Base-by-base conservation (phyloP, 2,797 vertebrate species). In the Falco biarmicus region DNA sequence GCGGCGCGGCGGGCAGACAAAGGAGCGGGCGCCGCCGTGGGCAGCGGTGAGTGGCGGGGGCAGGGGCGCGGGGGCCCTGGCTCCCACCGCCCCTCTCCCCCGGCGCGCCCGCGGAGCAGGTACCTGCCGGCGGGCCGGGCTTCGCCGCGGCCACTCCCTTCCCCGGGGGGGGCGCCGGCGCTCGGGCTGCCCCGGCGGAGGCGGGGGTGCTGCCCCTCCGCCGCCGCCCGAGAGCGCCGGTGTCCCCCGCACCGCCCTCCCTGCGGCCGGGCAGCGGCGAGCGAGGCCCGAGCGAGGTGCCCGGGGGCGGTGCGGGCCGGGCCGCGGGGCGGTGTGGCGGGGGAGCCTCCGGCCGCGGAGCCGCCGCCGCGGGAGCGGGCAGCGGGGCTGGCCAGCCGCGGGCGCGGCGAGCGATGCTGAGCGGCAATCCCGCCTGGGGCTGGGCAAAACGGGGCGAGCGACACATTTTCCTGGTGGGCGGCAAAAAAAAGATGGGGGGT, bases 1-100 rank as follows among this genome's bases (percentile, higher is more conserved):
- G 76, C 54, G 61, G 65, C 17, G 57, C 61, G 77, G 69, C 34
- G 88, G 32, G 45, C 70, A 83, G 71, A 96, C 96, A 96, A 97
- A 95, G 94, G 87, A 88, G 82, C 60, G 59, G 73, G 78, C 60
- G 28, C 90, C 45, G 47, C 87, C 59, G 66, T 43, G 70, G 86
- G 34, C 54, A 71, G 71, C 60, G 95, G 96, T 96, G 84, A 95
- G 93, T 89, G 59, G 34, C 47, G 8, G 70, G 64, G 20, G n/a
- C 24, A 32, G 25, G 16, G 9, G 20, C 9, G 26, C 4, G 24
- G 20, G n/a, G 15, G 8, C 39, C 15, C 2, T 13, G 10, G 32
- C 21, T n/a, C 4, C 43, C 29, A 18, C 24, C 22, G 7, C 9
- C 51, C 8, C 10, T 6, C n/a, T 60, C 17, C 9, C 10, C 19